Evolutionary conservation across 2,113 vertebrate species (phyloP).

Genomic region (Lichenostomus cassidix): DNA sequence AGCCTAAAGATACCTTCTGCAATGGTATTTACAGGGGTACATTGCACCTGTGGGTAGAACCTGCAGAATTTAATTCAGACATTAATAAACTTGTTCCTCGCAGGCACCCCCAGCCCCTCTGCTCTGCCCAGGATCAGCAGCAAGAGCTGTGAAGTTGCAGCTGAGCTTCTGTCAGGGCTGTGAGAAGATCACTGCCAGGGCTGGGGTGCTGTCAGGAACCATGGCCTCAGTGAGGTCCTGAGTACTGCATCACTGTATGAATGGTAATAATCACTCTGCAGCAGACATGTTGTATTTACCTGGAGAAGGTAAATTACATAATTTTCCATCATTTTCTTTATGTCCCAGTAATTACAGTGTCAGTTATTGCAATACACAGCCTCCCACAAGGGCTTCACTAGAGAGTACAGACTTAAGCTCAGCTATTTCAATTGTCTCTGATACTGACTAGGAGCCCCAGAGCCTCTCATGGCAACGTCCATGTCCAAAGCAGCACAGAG

Average conservation of each 20-base stretch:
- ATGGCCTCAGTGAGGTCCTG: neutral
- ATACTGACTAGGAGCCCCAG: neutral
- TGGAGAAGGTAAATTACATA: neutral
- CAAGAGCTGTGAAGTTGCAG: neutral
- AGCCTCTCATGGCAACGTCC: neutral
- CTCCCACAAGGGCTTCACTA: neutral
- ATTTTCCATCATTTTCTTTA: neutral
- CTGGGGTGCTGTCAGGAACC: neutral
- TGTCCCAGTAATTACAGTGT: neutral
- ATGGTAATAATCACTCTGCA: neutral
- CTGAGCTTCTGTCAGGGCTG: neutral
- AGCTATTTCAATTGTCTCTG: neutral
- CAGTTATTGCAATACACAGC: no score
- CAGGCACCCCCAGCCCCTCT: neutral
- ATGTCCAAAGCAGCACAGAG: neutral
- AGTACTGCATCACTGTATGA: neutral
- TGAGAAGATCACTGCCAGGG: neutral
- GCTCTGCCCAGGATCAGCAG: neutral
- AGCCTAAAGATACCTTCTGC: neutral
- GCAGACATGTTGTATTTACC: neutral
- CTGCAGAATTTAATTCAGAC: neutral
- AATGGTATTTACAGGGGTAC: neutral
- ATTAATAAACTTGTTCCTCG: neutral
- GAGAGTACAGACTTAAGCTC: neutral
- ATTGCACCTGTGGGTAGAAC: rapidly evolving